Evolutionary conservation across 1,140 invertebrate species (phyloP), one percentile per base, ranked within the genome.

Genomic region (Tetramorium simillimum): DNA sequence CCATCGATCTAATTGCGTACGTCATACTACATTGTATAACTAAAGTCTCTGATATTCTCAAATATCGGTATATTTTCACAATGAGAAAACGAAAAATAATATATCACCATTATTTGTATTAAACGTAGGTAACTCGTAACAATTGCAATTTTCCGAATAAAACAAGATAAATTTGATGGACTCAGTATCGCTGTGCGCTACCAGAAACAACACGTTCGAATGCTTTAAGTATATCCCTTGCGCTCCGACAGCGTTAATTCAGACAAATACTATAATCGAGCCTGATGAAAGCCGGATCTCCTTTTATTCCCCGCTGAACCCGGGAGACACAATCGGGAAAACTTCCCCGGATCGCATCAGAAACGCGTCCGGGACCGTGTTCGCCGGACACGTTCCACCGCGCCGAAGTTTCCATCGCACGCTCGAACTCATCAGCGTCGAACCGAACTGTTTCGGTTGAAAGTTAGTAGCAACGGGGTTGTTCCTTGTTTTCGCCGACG

Each of bases 401-500:
- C 40, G 21, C 33, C 18, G 53, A 82, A 73, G 49, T 82, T 82
- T 49, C 37, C 40, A 82, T 60, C 51, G 67, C 37, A 28, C 28
- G 53, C 24, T 75, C 69, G 69, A 73, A 60, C 53, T 84, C 80
- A 84, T 84, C 80, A 75, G 24, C 80, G 14, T 18, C 40, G 43
- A n/a, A 40, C 37, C 40, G 69, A 75, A 60, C 69, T 84, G 12
- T 84, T 73, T 84, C 69, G 69, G 40, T 75, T 65, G 80, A 1
- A 84, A 84, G 80, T 84, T 84, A 43, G 40, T 16, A 46, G 40
- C 53, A 73, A 53, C 62, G 18, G 24, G 18, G 43, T 24, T 73
- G 67, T 82, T 73, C 53, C 53, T 46, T 84, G 69, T 60, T 84
- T 73, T 84, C 80, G 28, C 9, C 80, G 28, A 58, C 21, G 69